Percentiles rank a stretch among this genome's conserved stretches.
These are phyloP conservation scores for Marisa cornuarietis DNA, from an alignment of 1,140 invertebrate species.

Conservation along the genomic window DNA sequence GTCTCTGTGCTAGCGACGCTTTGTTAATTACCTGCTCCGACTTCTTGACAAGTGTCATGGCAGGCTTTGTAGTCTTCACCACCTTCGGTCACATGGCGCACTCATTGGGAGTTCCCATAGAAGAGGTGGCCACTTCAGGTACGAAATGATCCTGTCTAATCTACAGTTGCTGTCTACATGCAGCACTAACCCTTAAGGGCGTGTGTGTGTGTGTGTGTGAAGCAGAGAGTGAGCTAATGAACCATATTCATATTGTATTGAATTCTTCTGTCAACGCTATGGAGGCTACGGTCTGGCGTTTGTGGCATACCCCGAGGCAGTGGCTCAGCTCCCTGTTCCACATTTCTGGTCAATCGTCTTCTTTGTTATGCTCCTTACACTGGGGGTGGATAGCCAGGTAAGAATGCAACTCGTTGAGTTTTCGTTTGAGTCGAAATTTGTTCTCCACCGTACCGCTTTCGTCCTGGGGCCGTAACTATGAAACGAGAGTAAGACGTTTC, in stretches of 20 bases:
- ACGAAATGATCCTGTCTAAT: background rate
- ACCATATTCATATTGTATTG: background rate
- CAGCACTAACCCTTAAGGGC: background rate
- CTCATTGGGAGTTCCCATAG: constrained; percentile 18
- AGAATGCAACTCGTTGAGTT: constrained; percentile 65
- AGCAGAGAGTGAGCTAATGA: background rate
- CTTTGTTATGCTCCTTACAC: constrained; percentile 93
- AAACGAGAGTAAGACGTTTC: too few relatives aligned
- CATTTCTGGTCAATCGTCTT: constrained; percentile 88
- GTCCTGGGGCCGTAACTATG: too few relatives aligned
- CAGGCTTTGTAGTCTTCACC: constrained; percentile 95
- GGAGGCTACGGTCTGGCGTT: constrained; percentile 91
- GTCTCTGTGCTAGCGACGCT: constrained; percentile 73
- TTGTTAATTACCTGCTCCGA: constrained; percentile 92
- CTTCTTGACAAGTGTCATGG: constrained; percentile 94
- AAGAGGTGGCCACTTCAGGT: constrained; percentile 38
- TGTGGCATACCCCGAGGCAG: constrained; percentile 95
- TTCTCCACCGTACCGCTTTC: too few relatives aligned
- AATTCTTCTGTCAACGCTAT: constrained; percentile 1
- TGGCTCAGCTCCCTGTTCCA: constrained; percentile 91
- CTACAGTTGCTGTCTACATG: too few relatives aligned
- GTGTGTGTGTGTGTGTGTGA: too few relatives aligned
- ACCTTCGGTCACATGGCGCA: constrained; percentile 79
- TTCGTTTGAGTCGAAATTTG: too few relatives aligned
- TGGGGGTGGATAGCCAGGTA: constrained; percentile 88